phyloP scores from a whole-genome alignment of 1,140 invertebrate genomes.

The Drosophila cardini region DNA sequence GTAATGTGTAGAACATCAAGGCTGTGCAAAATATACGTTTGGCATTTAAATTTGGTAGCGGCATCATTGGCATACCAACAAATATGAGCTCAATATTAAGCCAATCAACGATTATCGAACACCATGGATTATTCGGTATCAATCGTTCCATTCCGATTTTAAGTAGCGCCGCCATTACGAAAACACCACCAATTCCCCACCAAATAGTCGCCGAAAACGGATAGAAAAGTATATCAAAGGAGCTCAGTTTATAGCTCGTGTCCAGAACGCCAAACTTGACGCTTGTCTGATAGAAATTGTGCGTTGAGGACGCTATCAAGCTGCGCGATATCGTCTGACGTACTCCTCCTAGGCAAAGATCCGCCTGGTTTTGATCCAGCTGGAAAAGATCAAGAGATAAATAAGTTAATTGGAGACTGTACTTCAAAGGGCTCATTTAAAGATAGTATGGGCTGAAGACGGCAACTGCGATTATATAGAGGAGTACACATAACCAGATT shows the following conservation, averaged over 20 bases:
- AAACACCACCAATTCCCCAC: slow-evolving; percentile 48
- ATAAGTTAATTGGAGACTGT: too few relatives aligned
- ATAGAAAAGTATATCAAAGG: slow-evolving; percentile 61
- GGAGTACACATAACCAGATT: too few relatives aligned
- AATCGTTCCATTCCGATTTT: slow-evolving; percentile 40
- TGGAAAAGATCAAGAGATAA: neutral
- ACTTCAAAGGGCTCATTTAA: too few relatives aligned
- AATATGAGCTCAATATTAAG: slow-evolving; percentile 52
- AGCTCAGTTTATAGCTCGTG: slow-evolving; percentile 55
- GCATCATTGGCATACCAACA: slow-evolving; percentile 64
- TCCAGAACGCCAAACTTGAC: slow-evolving; percentile 48
- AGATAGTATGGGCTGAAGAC: too few relatives aligned
- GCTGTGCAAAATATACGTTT: slow-evolving; percentile 58
- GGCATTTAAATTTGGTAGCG: slow-evolving; percentile 23
- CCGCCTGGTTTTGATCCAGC: slow-evolving; percentile 49
- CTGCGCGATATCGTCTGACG: slow-evolving; percentile 52
- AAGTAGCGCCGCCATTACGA: slow-evolving; percentile 41
- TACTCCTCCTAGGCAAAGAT: slow-evolving; percentile 58
- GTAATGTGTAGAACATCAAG: slow-evolving; percentile 63
- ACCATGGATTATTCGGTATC: neutral
- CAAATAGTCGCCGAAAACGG: slow-evolving; percentile 60
- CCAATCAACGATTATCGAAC: neutral
- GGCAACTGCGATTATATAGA: too few relatives aligned
- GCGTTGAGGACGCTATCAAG: slow-evolving; percentile 51
- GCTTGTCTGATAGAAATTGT: slow-evolving; percentile 63